phyloP scores from a whole-genome alignment of 30 jellyfish, hydroid and myxozoan genomes.

The Catostylus mosaicus region DNA sequence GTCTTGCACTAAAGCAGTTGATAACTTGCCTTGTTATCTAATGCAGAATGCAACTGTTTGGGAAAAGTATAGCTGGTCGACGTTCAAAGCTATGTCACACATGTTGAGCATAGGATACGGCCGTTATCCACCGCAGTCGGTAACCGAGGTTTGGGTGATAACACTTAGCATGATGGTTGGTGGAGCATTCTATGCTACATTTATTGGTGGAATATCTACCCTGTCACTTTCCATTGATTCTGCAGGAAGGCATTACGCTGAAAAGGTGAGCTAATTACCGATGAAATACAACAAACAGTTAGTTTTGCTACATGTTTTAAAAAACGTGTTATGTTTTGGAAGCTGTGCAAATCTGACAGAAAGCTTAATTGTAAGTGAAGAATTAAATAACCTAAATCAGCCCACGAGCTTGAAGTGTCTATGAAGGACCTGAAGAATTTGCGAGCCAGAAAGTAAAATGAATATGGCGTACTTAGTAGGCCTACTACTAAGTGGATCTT shows the following conservation, averaged over 20 bases:
- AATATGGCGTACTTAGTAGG: too few relatives aligned
- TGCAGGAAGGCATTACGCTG: slow-evolving; percentile 74
- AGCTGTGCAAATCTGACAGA: too few relatives aligned
- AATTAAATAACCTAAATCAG: too few relatives aligned
- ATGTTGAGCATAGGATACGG: slow-evolving; percentile 97
- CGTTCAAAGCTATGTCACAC: slow-evolving; percentile 89
- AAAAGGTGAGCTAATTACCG: slow-evolving; percentile 58
- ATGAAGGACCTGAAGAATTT: too few relatives aligned
- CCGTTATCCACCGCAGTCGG: slow-evolving; percentile 70
- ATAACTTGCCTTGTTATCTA: background rate
- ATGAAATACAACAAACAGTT: too few relatives aligned
- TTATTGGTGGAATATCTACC: slow-evolving; percentile 83
- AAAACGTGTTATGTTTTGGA: too few relatives aligned
- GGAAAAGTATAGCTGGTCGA: slow-evolving; percentile 87
- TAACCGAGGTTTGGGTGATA: slow-evolving; percentile 73
- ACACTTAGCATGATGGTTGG: slow-evolving; percentile 86
- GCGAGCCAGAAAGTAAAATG: too few relatives aligned
- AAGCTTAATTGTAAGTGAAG: too few relatives aligned
- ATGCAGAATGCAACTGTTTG: slow-evolving; percentile 62
- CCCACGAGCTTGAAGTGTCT: too few relatives aligned
- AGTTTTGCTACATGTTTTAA: too few relatives aligned
- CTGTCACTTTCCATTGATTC: slow-evolving; percentile 84
- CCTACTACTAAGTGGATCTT: too few relatives aligned
- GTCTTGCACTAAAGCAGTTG: background rate
- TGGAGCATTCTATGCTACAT: slow-evolving; percentile 92